phyloP scores from a whole-genome alignment of 2,888 invertebrate genomes.

The Drosophila koepferae region DNA sequence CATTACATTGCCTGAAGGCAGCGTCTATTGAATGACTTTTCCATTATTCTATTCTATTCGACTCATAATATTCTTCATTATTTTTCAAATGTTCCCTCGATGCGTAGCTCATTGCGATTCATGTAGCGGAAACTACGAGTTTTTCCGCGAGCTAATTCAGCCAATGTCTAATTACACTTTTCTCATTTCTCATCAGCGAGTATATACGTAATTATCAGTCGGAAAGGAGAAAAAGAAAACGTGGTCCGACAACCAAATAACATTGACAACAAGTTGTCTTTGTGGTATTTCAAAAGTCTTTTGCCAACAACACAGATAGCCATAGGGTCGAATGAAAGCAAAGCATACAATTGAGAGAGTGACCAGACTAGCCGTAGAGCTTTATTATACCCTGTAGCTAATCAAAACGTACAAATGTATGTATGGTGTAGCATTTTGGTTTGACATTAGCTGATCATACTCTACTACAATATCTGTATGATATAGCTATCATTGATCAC shows the following conservation, averaged over 20 bases:
- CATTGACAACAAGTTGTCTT: conserved; percentile 61
- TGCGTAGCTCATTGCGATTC: conserved; percentile 17
- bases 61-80: conserved; percentile 6
- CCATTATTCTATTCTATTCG: conserved; percentile 6
- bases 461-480: neutral
- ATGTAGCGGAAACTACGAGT: conserved; percentile 44
- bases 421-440: neutral
- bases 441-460: neutral
- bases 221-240: conserved; percentile 18
- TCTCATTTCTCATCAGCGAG: conserved; percentile 61
- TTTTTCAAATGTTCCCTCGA: conserved; percentile 24
- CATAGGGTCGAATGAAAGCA: conserved; percentile 29
- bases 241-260: conserved; percentile 58
- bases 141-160: conserved; percentile 30
- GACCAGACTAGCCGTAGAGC: conserved; percentile 19
- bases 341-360: conserved; percentile 8
- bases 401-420: neutral
- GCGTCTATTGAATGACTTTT: neutral
- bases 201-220: conserved; percentile 64
- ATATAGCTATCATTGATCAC: neutral
- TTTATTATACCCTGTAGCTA: neutral
- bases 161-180: conserved; percentile 71
- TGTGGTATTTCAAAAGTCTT: conserved; percentile 20
- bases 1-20: too few relatives aligned
- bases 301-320: conserved; percentile 37